A percentile compares a stretch with the other conserved stretches of the same genome.
These are phyloP conservation scores for Aleiodes leptofemur DNA, from an alignment of 2,888 invertebrate genomes.

Conservation along the genomic window DNA sequence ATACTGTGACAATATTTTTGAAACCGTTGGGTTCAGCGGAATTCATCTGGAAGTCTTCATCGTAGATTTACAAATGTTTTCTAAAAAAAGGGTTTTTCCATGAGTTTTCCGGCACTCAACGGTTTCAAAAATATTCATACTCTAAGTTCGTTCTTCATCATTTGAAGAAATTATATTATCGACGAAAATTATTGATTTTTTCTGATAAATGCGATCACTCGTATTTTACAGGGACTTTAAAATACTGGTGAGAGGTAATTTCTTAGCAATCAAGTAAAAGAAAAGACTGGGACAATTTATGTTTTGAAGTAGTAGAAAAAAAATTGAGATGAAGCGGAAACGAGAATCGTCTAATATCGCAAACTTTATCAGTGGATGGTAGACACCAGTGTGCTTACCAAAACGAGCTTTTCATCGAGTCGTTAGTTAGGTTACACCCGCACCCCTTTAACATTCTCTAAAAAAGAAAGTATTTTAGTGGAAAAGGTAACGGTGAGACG, in stretches of 20 bases:
- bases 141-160: background rate
- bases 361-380: conserved; percentile 55
- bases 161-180: background rate
- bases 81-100: too few relatives aligned
- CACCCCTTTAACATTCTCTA: conserved; percentile 35
- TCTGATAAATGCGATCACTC: conserved; percentile 46
- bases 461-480: background rate
- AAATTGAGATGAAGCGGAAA: conserved; percentile 16
- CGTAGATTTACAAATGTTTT: too few relatives aligned
- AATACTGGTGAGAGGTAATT: conserved; percentile 62
- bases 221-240: conserved; percentile 56
- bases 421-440: conserved; percentile 68
- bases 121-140: background rate
- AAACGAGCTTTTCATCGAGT: conserved; percentile 75
- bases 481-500: conserved; percentile 39
- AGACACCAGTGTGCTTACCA: conserved; percentile 42
- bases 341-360: conserved; percentile 59
- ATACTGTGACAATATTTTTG: too few relatives aligned
- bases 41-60: too few relatives aligned
- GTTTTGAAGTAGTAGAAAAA: conserved; percentile 30
- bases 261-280: conserved; percentile 69
- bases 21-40: too few relatives aligned
- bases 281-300: conserved; percentile 58
- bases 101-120: too few relatives aligned
- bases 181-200: too few relatives aligned